Conservation (phyloP, 1,140 invertebrate species). For the Eufriesea mexicana region DNA sequence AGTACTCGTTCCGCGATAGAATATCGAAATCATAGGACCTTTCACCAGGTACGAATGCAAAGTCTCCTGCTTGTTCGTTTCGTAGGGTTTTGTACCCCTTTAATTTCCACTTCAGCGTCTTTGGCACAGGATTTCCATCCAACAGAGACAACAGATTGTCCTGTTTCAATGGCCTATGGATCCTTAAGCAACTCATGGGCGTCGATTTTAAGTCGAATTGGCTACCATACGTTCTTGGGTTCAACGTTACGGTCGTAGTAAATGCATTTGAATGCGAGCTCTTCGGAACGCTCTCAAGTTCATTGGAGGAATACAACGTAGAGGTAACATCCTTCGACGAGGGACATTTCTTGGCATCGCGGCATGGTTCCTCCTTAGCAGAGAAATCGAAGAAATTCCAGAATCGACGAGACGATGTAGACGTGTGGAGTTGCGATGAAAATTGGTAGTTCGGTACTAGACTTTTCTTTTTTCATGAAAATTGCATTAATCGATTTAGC, state of each 20-base stretch:
- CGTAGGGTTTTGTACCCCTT: slow-evolving; percentile 30
- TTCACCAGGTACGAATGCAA: slow-evolving; percentile 17
- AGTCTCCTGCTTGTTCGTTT: slow-evolving; percentile 3
- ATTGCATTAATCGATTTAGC: not conserved
- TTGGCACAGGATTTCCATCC: slow-evolving; percentile 11
- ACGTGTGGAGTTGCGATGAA: not conserved
- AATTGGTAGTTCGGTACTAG: not conserved
- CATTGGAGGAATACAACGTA: too few species aligned
- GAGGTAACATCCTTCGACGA: slow-evolving; percentile 7
- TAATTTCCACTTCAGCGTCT: slow-evolving; percentile 36
- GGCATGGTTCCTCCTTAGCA: not conserved
- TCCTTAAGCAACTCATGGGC: not conserved
- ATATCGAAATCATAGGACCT: slow-evolving; percentile 4
- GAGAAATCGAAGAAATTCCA: slow-evolving; percentile 54
- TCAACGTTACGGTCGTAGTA: not conserved
- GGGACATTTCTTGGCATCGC: not conserved
- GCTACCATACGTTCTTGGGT: not conserved
- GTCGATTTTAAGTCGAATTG: not conserved
- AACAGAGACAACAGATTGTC: slow-evolving; percentile 21
- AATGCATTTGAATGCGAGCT: fast-evolving
- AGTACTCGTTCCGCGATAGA: not conserved
- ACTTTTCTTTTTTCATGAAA: not conserved
- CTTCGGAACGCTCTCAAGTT: not conserved
- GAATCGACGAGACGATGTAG: slow-evolving; percentile 6
- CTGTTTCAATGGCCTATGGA: not conserved